Conservation (phyloP, 2,113 vertebrate genomes). For the Camelus bactrianus region DNA sequence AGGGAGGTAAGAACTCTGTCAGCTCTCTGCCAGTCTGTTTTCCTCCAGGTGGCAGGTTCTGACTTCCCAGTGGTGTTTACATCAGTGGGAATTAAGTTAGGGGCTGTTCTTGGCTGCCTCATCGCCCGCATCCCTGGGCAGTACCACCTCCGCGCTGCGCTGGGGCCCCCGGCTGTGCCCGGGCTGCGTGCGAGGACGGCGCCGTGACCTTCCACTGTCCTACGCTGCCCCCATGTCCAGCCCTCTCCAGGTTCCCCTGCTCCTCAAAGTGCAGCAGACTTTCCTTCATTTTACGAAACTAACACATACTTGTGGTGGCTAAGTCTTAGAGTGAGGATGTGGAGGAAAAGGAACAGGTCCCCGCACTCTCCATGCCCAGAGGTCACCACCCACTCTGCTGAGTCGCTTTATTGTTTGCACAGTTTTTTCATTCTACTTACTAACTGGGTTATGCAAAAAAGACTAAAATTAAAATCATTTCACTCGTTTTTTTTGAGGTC, state of each 20-base stretch:
- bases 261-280: neutral
- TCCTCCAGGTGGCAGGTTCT: neutral
- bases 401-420: neutral
- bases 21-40: neutral
- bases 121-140: neutral
- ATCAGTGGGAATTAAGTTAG: neutral
- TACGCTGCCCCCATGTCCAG: fast-evolving
- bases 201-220: neutral
- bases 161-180: fast-evolving
- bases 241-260: neutral
- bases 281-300: neutral
- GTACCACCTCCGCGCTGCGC: fast-evolving
- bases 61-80: too few species aligned
- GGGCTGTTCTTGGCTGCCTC: neutral
- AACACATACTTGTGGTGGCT: neutral
- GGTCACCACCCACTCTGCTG: neutral
- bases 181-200: fast-evolving
- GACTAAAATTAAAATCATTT: neutral
- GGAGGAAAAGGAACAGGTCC: too few species aligned
- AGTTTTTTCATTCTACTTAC: neutral
- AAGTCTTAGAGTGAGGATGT: too few species aligned
- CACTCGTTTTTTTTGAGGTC: neutral
- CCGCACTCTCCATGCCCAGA: fast-evolving
- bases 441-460: neutral
- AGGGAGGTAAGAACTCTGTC: fast-evolving